phyloP scores from a whole-genome alignment of 30 jellyfish, hydroid and myxozoan genomes.

The Phacellophora camtschatica region DNA sequence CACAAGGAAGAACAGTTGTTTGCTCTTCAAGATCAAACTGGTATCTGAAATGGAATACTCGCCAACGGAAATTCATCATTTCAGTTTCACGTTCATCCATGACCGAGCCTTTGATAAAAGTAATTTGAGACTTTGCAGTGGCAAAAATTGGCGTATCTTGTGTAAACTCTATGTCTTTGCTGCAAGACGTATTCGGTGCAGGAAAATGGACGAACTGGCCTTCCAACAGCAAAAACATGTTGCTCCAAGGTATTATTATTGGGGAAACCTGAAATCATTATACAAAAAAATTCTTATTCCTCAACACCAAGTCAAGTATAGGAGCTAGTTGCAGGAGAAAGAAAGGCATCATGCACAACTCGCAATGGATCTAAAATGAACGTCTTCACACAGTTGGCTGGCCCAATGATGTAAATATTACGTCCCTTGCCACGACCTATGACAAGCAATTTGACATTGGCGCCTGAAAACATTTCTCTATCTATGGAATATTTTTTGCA shows the following conservation, averaged over 20 bases:
- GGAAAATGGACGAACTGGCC: constrained; percentile 14
- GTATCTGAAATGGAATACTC: constrained; percentile 5
- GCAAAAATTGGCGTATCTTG: constrained; percentile 36
- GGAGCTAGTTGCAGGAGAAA: constrained; percentile 11
- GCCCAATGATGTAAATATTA: constrained; percentile 17
- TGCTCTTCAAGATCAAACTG: neutral
- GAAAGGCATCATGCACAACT: neutral
- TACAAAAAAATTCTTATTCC: neutral
- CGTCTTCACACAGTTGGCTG: constrained; percentile 35
- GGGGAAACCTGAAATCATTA: constrained; percentile 25
- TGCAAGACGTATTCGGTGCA: neutral
- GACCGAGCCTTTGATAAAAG: neutral
- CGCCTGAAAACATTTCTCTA: neutral
- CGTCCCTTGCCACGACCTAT: constrained; percentile 23
- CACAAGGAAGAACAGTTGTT: constrained; percentile 20
- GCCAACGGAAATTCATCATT: constrained; percentile 43
- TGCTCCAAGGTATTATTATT: constrained; percentile 7
- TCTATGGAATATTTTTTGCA: neutral
- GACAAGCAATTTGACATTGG: neutral
- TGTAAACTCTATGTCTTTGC: constrained; percentile 16
- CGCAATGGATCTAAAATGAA: constrained; percentile 9
- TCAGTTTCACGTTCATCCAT: constrained; percentile 12
- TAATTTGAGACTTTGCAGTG: neutral
- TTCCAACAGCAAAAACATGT: constrained; percentile 33
- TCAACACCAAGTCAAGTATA: constrained; percentile 23